Percentiles rank a stretch among this genome's conserved stretches.
Conservation (phyloP, 1,140 invertebrate genomes). For the Leguminivora glycinivorella region DNA sequence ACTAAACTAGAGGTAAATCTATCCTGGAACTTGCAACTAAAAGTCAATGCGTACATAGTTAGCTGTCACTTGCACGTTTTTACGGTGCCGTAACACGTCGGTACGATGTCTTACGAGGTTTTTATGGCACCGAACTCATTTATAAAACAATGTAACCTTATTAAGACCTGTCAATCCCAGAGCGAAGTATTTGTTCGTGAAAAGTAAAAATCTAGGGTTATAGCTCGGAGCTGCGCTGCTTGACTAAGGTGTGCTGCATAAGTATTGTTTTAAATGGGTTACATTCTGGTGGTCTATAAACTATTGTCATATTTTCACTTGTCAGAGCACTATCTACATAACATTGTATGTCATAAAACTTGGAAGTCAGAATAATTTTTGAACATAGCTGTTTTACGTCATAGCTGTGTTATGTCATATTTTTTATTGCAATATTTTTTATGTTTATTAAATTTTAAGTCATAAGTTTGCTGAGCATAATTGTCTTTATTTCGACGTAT, state of each 20-base stretch:
- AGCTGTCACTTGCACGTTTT: conserved; percentile 47
- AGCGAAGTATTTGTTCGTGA: background rate
- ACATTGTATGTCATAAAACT: too few relatives aligned
- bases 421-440: too few relatives aligned
- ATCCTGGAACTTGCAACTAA: conserved; percentile 39
- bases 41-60: conserved; percentile 45
- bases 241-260: background rate
- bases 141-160: conserved; percentile 34
- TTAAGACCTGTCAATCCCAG: conserved; percentile 18
- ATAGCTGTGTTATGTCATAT: too few relatives aligned
- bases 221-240: background rate
- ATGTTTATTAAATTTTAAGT: too few relatives aligned
- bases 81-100: conserved; percentile 47
- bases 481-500: too few relatives aligned
- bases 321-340: too few relatives aligned
- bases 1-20: conserved; percentile 8
- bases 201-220: conserved; percentile 1
- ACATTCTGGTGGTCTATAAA: too few relatives aligned
- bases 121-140: conserved; percentile 37
- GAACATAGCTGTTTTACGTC: too few relatives aligned
- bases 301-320: too few relatives aligned
- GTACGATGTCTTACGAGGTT: conserved; percentile 31
- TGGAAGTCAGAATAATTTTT: too few relatives aligned
- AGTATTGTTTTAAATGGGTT: too few relatives aligned
- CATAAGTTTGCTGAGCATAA: too few relatives aligned